phyloP scores from a whole-genome alignment of 2,888 invertebrate species.

The Vesta saturnalis region DNA sequence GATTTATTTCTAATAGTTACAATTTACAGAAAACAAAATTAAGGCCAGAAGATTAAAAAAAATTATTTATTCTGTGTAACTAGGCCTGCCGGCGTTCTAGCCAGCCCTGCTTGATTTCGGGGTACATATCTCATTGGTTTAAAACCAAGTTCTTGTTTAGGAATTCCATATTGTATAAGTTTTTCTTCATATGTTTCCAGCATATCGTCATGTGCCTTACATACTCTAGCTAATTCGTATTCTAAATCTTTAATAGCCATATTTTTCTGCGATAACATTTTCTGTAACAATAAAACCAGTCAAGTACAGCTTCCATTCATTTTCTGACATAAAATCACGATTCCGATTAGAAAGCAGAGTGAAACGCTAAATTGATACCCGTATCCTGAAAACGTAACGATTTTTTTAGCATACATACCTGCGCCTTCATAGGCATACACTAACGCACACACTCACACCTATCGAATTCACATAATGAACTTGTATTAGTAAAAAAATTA shows the following conservation, averaged over 20 bases:
- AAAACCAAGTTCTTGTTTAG: slow-evolving; percentile 83
- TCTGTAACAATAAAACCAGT: slow-evolving; percentile 64
- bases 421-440: too few species aligned
- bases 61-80: slow-evolving; percentile 68
- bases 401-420: too few species aligned
- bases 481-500: not conserved
- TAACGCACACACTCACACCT: too few species aligned
- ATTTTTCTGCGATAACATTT: slow-evolving; percentile 79
- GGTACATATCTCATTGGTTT: slow-evolving; percentile 70
- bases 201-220: slow-evolving; percentile 87
- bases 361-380: too few species aligned
- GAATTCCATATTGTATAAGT: slow-evolving; percentile 81
- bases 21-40: too few species aligned
- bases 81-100: slow-evolving; percentile 77
- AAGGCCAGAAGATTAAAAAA: too few species aligned
- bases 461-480: too few species aligned
- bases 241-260: slow-evolving; percentile 83
- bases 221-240: slow-evolving; percentile 82
- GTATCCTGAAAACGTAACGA: too few species aligned
- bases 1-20: not conserved
- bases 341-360: too few species aligned
- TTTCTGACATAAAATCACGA: too few species aligned
- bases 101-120: slow-evolving; percentile 65
- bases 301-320: too few species aligned
- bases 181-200: slow-evolving; percentile 85